These are phyloP conservation scores for Agelas oroides DNA, from an alignment of 37 sponge, comb jelly and placozoan genomes.

Conservation along the genomic window DNA sequence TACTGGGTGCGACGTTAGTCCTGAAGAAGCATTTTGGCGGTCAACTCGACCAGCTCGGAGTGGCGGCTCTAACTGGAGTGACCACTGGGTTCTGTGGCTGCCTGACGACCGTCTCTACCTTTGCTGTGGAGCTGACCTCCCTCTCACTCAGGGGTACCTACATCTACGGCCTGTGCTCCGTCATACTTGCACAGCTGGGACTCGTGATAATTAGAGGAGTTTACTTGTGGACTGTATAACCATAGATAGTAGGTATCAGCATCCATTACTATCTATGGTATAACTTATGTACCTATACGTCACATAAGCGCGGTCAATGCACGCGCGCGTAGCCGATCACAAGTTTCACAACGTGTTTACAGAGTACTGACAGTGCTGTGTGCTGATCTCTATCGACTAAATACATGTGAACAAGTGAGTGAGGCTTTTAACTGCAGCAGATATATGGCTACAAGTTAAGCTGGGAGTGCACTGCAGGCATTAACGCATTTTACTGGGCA, in stretches of 20 bases:
- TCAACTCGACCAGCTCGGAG: background rate
- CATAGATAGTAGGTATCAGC: background rate
- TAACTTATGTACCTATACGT: too few relatives aligned
- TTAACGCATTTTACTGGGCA: too few relatives aligned
- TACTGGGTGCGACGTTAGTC: conserved; percentile 17
- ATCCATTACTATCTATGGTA: too few relatives aligned
- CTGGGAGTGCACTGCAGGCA: too few relatives aligned
- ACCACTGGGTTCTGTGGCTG: conserved; percentile 72
- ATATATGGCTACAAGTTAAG: too few relatives aligned
- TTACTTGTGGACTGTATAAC: background rate
- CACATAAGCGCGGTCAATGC: too few relatives aligned
- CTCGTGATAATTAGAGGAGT: conserved; percentile 31
- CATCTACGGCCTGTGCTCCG: conserved; percentile 40
- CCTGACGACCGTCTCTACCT: conserved; percentile 77
- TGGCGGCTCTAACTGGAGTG: conserved; percentile 28
- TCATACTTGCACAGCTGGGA: conserved; percentile 39
- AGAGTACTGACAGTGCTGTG: too few relatives aligned
- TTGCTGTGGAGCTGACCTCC: conserved; percentile 40
- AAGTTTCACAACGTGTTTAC: too few relatives aligned
- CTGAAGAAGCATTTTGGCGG: background rate
- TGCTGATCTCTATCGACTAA: too few relatives aligned
- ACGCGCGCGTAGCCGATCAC: too few relatives aligned
- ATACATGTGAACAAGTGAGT: too few relatives aligned
- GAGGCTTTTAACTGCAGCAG: too few relatives aligned
- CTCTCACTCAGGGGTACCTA: conserved; percentile 25